Conservation (phyloP, 2,113 vertebrate genomes). For the Osmerus mordax region DNA sequence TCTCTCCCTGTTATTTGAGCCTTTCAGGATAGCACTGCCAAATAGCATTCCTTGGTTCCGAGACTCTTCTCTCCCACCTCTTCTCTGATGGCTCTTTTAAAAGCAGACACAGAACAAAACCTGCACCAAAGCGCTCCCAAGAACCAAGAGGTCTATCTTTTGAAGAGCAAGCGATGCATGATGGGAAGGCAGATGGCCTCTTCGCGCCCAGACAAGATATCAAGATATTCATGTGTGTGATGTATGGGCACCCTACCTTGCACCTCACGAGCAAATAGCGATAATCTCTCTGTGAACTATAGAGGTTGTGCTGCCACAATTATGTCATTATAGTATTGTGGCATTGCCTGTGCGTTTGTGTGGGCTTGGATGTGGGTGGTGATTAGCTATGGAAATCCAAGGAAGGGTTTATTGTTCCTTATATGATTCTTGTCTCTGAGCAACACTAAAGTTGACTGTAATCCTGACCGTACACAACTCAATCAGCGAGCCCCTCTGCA, state of each 20-base stretch:
- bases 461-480: constrained; percentile 40
- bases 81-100: constrained; percentile 23
- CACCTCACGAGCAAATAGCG: constrained; percentile 15
- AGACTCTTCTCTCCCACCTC: too few species aligned
- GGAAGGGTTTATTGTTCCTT: too few species aligned
- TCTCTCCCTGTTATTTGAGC: constrained; percentile 2
- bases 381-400: too few species aligned
- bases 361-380: not conserved
- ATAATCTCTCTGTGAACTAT: constrained; percentile 42
- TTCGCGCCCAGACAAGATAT: too few species aligned
- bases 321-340: constrained; percentile 51
- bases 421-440: too few species aligned
- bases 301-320: constrained; percentile 36
- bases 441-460: constrained; percentile 16
- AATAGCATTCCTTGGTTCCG: too few species aligned
- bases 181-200: constrained; percentile 12
- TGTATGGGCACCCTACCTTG: not conserved
- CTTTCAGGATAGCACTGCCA: not conserved
- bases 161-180: constrained; percentile 30
- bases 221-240: not conserved
- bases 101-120: constrained; percentile 22
- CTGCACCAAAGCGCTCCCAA: not conserved
- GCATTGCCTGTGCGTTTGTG: constrained; percentile 45
- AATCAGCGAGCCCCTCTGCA: constrained; percentile 39
- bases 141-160: constrained; percentile 35